A percentile compares a stretch with the other conserved stretches of the same genome.
These are phyloP conservation scores for Polyommatus icarus DNA, from an alignment of 2,888 invertebrate species.

Conservation along the genomic window DNA sequence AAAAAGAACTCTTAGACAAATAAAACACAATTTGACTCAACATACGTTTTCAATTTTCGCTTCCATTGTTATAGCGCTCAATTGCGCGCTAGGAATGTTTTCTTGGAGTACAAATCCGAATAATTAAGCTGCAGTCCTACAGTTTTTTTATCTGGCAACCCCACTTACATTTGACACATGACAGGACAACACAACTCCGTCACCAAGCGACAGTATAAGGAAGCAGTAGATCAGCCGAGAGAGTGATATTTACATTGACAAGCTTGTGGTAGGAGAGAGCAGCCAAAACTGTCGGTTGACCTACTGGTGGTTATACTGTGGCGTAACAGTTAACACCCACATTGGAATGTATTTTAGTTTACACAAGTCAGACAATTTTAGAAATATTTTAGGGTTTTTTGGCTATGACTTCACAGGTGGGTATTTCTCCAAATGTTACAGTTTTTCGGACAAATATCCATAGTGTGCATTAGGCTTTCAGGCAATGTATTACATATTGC, in stretches of 20 bases:
- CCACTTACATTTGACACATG: conserved; percentile 11
- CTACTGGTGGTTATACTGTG: conserved; percentile 40
- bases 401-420: conserved; percentile 17
- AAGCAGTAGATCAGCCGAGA: conserved; percentile 39
- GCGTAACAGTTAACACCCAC: conserved; percentile 36
- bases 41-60: background rate
- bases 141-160: background rate
- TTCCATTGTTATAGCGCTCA: background rate
- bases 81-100: background rate
- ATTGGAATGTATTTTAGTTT: conserved; percentile 37
- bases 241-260: conserved; percentile 36
- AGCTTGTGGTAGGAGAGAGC: conserved; percentile 31
- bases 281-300: conserved; percentile 35
- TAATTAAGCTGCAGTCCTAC: background rate
- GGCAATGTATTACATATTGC: conserved; percentile 23
- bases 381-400: background rate
- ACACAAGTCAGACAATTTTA: conserved; percentile 30
- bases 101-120: background rate
- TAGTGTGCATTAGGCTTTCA: conserved; percentile 22
- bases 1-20: background rate
- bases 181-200: conserved; percentile 42
- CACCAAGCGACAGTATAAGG: conserved; percentile 44
- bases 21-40: background rate
- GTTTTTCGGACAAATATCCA: conserved; percentile 20
- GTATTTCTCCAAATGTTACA: conserved; percentile 11